Conservation (phyloP, 1,140 invertebrate species). For the Trypoxylus dichotomus region DNA sequence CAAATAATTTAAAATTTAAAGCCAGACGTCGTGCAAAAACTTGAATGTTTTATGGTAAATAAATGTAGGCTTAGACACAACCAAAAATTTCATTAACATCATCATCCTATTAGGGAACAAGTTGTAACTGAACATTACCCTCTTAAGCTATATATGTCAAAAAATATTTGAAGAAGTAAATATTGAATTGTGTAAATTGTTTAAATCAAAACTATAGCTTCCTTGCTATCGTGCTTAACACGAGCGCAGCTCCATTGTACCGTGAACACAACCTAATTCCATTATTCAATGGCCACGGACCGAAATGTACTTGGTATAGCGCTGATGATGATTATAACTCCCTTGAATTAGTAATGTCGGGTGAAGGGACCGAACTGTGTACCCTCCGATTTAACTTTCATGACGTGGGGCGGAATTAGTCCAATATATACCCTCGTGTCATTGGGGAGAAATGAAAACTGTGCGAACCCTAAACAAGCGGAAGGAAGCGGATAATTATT, state of each 20-base stretch:
- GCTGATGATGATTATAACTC: not conserved
- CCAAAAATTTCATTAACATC: no score
- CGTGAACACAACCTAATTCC: not conserved
- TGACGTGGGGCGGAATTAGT: not conserved
- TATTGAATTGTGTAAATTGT: no score
- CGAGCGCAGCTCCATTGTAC: not conserved
- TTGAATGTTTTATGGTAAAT: no score
- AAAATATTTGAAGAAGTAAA: no score
- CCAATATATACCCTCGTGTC: not conserved
- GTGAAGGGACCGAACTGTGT: not conserved
- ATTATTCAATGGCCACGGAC: not conserved
- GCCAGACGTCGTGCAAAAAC: no score
- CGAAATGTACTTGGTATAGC: not conserved
- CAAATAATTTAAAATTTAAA: no score
- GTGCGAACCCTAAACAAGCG: not conserved
- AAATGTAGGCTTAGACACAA: no score
- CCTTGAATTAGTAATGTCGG: not conserved
- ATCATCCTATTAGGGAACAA: no score
- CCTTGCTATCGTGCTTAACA: not conserved
- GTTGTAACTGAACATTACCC: no score
- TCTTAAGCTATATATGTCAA: no score
- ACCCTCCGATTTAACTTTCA: not conserved
- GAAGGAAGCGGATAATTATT: not conserved
- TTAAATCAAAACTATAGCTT: no score
- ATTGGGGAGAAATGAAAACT: not conserved